These are phyloP conservation scores for Bombus waltoni DNA, from an alignment of 1,140 invertebrate species.

Conservation along the genomic window DNA sequence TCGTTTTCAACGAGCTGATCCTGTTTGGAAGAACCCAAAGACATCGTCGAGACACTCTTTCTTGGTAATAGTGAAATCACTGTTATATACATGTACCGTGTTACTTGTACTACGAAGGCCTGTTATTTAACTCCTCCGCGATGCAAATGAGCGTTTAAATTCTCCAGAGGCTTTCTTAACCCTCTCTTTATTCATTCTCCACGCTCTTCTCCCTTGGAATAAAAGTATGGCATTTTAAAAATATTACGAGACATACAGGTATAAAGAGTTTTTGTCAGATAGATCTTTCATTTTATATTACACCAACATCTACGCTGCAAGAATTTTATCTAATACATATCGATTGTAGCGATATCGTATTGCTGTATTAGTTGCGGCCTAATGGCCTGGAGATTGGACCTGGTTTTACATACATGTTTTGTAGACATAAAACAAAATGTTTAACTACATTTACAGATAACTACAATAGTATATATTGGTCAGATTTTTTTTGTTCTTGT, in stretches of 20 bases:
- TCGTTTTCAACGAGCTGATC: constrained; percentile 42
- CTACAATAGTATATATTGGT: too few relatives aligned
- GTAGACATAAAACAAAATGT: too few relatives aligned
- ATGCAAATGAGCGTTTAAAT: constrained; percentile 14
- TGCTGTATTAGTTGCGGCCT: too few relatives aligned
- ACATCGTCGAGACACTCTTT: background rate
- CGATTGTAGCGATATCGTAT: too few relatives aligned
- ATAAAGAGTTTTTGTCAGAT: too few relatives aligned
- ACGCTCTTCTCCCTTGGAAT: background rate
- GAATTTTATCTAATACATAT: too few relatives aligned
- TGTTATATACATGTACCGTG: background rate
- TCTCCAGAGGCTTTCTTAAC: background rate
- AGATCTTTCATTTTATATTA: too few relatives aligned
- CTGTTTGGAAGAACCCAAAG: constrained; percentile 20
- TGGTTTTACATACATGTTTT: too few relatives aligned
- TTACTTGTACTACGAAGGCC: background rate
- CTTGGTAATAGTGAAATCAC: constrained; percentile 7
- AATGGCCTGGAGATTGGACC: too few relatives aligned
- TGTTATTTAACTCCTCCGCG: constrained; percentile 12
- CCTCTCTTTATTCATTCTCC: background rate
- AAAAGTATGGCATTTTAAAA: background rate
- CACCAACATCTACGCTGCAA: too few relatives aligned
- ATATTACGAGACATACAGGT: background rate
- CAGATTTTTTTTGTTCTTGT: background rate
- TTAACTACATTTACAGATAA: too few relatives aligned